A percentile compares a stretch with the other conserved stretches of the same genome.
phyloP scores from a whole-genome alignment of 2,797 vertebrate genomes.

The Cetoscarus ocellatus region DNA sequence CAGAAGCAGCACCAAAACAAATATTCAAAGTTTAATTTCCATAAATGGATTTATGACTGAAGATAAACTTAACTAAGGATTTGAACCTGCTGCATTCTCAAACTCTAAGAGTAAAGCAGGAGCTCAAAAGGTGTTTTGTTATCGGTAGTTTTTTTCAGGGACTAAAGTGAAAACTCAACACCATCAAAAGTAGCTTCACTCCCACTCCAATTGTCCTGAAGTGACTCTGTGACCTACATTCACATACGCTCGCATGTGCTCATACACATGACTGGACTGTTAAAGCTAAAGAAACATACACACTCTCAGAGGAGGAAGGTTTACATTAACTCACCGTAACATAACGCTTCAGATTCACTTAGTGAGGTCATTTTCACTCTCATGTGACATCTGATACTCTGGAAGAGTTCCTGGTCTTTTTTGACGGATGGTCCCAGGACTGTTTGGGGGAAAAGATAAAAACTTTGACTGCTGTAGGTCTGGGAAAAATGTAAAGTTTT shows the following conservation, averaged over 20 bases:
- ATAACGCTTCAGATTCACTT: conserved; percentile 22
- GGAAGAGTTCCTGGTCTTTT: conserved; percentile 29
- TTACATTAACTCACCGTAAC: conserved; percentile 28
- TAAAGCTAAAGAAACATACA: conserved; percentile 26
- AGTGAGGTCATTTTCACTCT: conserved; percentile 41
- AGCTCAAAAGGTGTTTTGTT: background rate
- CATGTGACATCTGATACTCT: conserved; percentile 29
- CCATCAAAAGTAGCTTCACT: conserved; percentile 16
- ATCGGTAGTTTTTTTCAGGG: conserved; percentile 7
- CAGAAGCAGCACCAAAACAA: too few species aligned
- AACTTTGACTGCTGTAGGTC: too few species aligned
- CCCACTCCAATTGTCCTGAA: conserved; percentile 46
- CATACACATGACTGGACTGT: conserved; percentile 24
- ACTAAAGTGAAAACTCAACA: conserved; percentile 46
- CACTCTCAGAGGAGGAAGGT: background rate
- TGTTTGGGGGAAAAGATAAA: background rate
- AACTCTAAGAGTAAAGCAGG: background rate
- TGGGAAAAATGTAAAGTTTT: too few species aligned
- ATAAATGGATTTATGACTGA: background rate
- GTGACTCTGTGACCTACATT: conserved; percentile 60
- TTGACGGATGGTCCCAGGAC: conserved; percentile 28
- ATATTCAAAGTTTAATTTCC: too few species aligned
- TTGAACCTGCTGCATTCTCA: background rate
- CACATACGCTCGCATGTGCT: background rate
- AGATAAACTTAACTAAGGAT: background rate